Conservation (phyloP, 2,113 vertebrate genomes). For the Scalopus aquaticus region DNA sequence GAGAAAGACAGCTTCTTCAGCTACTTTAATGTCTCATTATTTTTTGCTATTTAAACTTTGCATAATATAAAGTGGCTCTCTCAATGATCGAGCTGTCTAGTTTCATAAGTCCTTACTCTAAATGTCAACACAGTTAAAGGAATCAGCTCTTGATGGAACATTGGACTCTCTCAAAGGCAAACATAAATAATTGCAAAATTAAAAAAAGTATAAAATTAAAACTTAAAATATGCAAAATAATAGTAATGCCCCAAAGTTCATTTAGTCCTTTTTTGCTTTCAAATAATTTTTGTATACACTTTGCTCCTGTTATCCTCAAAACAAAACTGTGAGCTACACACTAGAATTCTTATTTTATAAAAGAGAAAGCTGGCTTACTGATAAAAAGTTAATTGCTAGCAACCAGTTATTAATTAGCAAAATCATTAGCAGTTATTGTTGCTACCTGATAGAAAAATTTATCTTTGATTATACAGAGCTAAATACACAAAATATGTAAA, state of each 20-base stretch:
- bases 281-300: background rate
- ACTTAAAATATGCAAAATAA: background rate
- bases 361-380: background rate
- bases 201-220: background rate
- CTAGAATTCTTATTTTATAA: conserved; percentile 29
- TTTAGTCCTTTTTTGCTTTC: background rate
- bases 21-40: background rate
- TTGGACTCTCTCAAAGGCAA: background rate
- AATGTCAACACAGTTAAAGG: background rate
- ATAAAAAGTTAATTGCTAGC: background rate
- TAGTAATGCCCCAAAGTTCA: background rate
- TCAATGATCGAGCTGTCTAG: background rate
- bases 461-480: background rate
- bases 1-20: background rate
- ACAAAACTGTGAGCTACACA: background rate
- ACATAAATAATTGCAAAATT: background rate
- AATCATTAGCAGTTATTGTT: background rate
- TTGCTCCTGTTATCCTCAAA: background rate
- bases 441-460: background rate
- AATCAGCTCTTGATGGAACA: background rate
- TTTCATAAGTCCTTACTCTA: background rate
- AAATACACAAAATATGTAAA: background rate
- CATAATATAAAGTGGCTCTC: background rate
- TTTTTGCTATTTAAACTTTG: conserved; percentile 3
- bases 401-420: background rate